Evolutionary conservation across 2,113 vertebrate species (phyloP).

Genomic region (Uria aalge): DNA sequence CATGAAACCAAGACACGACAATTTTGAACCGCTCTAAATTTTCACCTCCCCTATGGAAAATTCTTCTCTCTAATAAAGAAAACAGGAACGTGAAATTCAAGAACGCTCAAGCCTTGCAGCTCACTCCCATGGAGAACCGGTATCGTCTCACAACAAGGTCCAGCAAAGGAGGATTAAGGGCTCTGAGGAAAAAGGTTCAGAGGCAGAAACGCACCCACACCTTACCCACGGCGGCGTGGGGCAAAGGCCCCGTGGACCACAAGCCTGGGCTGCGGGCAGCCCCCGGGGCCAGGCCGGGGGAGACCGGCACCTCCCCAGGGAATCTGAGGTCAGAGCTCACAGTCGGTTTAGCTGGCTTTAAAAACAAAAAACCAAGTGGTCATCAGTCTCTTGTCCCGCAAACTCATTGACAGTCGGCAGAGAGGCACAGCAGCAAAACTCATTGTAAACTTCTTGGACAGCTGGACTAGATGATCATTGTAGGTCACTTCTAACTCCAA

Average conservation of each 20-base stretch:
- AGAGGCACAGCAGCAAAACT: neutral
- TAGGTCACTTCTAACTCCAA: neutral
- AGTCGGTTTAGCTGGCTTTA: too few species aligned
- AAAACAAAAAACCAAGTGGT: too few species aligned
- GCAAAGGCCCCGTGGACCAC: fast-evolving
- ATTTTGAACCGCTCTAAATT: neutral
- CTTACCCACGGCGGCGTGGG: fast-evolving
- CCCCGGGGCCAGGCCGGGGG: neutral
- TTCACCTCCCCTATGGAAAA: neutral
- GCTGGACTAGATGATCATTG: neutral
- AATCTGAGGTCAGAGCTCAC: neutral
- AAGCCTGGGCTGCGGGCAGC: neutral
- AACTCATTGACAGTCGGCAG: too few species aligned
- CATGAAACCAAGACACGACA: neutral
- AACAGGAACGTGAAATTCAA: neutral
- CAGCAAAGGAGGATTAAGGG: neutral
- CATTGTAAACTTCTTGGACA: neutral
- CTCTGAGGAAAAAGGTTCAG: neutral
- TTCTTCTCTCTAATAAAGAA: neutral
- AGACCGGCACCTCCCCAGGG: neutral
- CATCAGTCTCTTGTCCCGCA: too few species aligned
- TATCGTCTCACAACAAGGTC: neutral
- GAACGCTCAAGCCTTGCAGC: neutral
- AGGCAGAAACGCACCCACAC: neutral
- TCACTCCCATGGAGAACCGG: neutral